A percentile compares a stretch with the other conserved stretches of the same genome.
Evolutionary conservation across 2,113 vertebrate species (phyloP).

Genomic region (Pungitius pungitius): DNA sequence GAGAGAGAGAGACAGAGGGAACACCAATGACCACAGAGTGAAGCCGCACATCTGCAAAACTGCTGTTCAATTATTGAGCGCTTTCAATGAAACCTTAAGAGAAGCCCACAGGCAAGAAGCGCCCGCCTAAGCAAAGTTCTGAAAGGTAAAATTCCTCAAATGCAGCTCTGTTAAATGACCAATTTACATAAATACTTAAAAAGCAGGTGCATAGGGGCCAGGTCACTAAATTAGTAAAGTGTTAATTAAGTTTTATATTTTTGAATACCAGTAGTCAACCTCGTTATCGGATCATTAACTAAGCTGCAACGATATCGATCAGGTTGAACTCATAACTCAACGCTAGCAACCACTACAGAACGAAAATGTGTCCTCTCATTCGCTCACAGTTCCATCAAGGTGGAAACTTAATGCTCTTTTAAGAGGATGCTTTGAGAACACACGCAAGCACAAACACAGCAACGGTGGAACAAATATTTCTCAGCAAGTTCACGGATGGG

Average conservation of each 20-base stretch:
- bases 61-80: slow-evolving; percentile 21
- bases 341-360: background rate
- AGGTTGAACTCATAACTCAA: background rate
- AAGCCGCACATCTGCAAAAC: background rate
- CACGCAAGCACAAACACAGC: background rate
- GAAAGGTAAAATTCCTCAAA: slow-evolving; percentile 18
- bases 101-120: slow-evolving; percentile 5
- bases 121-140: background rate
- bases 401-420: slow-evolving; percentile 2
- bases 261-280: background rate
- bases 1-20: background rate
- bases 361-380: background rate
- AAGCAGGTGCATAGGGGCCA: background rate
- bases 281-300: background rate
- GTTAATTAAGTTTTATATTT: background rate
- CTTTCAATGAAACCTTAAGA: slow-evolving; percentile 26
- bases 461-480: slow-evolving; percentile 28
- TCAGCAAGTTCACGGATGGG: slow-evolving; percentile 33
- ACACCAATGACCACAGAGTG: background rate
- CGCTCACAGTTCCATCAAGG: background rate
- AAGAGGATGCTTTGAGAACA: slow-evolving; percentile 18
- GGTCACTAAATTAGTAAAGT: background rate
- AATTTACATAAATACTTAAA: slow-evolving; percentile 21
- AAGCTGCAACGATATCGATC: background rate
- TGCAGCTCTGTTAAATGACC: slow-evolving; percentile 7